Evolutionary conservation across 2,888 invertebrate genomes (phyloP), one percentile per base, ranked within the genome.

Genomic region (Teleiodes luculella): DNA sequence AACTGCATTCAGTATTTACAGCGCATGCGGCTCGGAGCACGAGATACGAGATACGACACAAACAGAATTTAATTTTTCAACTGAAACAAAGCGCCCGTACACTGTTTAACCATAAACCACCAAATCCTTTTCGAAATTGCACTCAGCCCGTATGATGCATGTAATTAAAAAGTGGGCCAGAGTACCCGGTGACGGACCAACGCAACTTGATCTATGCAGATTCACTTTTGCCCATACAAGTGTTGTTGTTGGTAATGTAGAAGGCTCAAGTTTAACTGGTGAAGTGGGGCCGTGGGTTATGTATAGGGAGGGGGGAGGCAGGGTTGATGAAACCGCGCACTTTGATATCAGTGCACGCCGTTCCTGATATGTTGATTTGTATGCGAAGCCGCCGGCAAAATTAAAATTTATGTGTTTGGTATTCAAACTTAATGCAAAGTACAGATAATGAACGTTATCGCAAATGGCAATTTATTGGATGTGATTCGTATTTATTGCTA

Each of bases 141-240:
- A 78, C 75, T 74, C 74, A 59, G 61, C 61, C 68, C 70, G 75
- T 67, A 76, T 83, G 80, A 83, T 84, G 81, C 80, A 83, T 84
- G 83, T 83, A 82, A 85, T 86, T 86, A 85, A 84, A 86, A 85
- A 81, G 74, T 82, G 76, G 76, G 74, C 77, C 79, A 81, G 66
- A 73, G 71, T 72, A 68, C 70, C 64, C 70, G 64, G 62, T 66
- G 57, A 47, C 36, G 14, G 48, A 50, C 80, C 73, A 72, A 57
- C 45, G 10, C 58, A 60, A 35, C 41, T 41, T 43, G 77, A 72
- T 46, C 76, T 57, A 33, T 54, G 33, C 52, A 36, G 28, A 10
- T 41, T 20, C 20, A 10, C 18, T 20, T 18, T 41, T 4, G 18
- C 18, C 37, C 18, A 10, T 24, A 24, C 10, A 10, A 41, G 20